These are phyloP conservation scores for Coturnix japonica DNA, from an alignment of 2,113 vertebrate species.

Conservation along the genomic window DNA sequence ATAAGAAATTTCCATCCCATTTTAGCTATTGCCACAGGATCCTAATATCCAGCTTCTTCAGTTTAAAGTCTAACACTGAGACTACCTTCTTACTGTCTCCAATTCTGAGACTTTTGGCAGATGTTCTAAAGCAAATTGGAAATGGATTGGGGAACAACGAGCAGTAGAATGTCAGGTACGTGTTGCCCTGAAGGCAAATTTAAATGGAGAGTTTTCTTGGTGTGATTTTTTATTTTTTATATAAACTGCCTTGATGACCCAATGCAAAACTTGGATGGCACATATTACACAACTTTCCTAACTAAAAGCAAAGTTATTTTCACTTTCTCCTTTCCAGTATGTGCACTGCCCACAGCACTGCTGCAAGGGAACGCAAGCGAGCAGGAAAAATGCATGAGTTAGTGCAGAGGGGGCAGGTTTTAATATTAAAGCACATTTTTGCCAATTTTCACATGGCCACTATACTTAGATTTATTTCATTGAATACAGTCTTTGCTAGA, in stretches of 20 bases:
- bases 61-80: not conserved
- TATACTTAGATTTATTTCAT: not conserved
- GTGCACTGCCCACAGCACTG: not conserved
- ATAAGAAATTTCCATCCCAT: not conserved
- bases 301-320: not conserved
- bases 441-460: not conserved
- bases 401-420: not conserved
- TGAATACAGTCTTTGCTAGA: not conserved
- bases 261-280: not conserved
- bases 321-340: not conserved
- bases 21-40: not conserved
- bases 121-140: not conserved
- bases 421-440: not conserved
- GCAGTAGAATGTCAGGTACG: not conserved
- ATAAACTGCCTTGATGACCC: not conserved
- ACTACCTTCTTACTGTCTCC: not conserved
- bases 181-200: not conserved
- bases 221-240: accelerated
- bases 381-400: not conserved
- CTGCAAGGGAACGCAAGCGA: not conserved
- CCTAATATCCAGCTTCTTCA: not conserved
- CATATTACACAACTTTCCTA: not conserved
- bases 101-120: not conserved
- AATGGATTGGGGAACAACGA: not conserved
- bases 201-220: not conserved